Base-by-base conservation (phyloP, 2,888 invertebrate species). In the Pterobdella sp. region DNA sequence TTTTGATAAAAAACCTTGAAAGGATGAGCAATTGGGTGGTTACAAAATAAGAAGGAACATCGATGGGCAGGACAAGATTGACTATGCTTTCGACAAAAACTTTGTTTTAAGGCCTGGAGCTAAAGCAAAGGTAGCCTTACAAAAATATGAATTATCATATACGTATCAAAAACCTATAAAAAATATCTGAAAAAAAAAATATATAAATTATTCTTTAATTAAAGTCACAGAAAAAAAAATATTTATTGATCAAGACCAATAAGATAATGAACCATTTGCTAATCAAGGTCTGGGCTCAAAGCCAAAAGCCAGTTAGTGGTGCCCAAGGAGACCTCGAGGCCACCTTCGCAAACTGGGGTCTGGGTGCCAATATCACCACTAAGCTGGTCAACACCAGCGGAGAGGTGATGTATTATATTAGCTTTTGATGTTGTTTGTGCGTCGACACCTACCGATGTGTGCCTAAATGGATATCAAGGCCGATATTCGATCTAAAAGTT, bases 301-400 rank as follows among this genome's bases (percentile, higher is more conserved):
- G 69, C 26, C 31, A 34, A 10, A 68, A 49, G 67, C 73, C 75
- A 31, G 32, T 60, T 0, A 49, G 37, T 26, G 73, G 72, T 29
- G 42, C 72, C n/a, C 67, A 73, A n/a, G 60, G 75, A 31, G 78
- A 78, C 69, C 68, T 77, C 31, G 77, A 75, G 42, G 67, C 73
- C 42, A 65, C 67, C 60, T 63, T 68, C 31, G n/a, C 52, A n/a
- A 74, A 71, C 49, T 78, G 84, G 86, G 86, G 86, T 68, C 80
- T 83, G 72, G 86, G 86, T 14, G 81, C 83, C 60, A 82, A 84
- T 77, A 84, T 86, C 49, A 82, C 82, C 66, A 86, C 86, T 64
- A 78, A 80, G 29, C 81, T 86, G 73, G 74, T 82, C 77, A 86
- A 85, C 80, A 83, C 83, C 74, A 84, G 83, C 67, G 83, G 82